Evolutionary conservation across 2,797 vertebrate species (phyloP).

Genomic region (Hypotaenidia okinawae): DNA sequence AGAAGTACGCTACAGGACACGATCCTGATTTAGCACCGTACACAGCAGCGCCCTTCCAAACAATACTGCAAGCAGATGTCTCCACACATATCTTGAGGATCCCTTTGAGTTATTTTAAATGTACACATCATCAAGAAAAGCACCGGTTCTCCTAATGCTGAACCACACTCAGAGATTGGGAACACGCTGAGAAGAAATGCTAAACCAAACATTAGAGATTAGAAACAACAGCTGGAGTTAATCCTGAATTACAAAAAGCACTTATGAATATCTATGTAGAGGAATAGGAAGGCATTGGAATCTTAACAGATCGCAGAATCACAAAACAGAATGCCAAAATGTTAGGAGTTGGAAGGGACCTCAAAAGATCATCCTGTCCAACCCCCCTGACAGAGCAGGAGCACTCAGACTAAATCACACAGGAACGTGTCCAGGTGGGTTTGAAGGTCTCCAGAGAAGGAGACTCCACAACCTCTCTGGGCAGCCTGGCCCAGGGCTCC

Average conservation of each 20-base stretch:
- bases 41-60: background rate
- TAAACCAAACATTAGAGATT: no score
- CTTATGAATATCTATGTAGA: accelerated
- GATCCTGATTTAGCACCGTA: background rate
- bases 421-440: no score
- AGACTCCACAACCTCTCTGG: no score
- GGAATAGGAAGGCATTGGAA: background rate
- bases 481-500: no score
- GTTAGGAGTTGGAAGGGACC: no score
- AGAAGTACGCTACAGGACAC: background rate
- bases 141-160: background rate
- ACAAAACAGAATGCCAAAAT: no score
- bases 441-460: no score
- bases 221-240: background rate
- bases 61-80: background rate
- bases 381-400: no score
- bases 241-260: background rate
- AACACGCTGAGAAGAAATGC: background rate
- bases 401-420: no score
- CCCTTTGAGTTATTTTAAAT: background rate
- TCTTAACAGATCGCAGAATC: background rate
- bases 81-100: background rate
- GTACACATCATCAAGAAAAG: background rate
- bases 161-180: background rate
- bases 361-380: no score